phyloP scores from a whole-genome alignment of 2,888 invertebrate genomes.

The Cyaniris semiargus region DNA sequence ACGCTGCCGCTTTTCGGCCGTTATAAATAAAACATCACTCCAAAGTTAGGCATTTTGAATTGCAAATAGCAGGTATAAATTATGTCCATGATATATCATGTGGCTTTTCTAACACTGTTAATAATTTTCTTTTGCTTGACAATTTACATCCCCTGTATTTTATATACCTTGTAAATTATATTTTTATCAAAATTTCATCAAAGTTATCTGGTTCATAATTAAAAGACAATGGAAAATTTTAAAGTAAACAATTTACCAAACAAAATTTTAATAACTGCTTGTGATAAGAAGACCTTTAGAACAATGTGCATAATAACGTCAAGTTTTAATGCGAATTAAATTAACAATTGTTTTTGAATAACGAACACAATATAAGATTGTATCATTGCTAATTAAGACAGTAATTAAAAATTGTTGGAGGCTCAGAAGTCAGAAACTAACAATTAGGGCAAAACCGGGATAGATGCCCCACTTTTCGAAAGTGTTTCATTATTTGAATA shows the following conservation, averaged over 20 bases:
- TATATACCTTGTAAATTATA: background rate
- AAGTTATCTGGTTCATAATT: background rate
- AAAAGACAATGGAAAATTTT: background rate
- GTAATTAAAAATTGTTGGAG: conserved; percentile 75
- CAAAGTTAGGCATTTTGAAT: conserved; percentile 71
- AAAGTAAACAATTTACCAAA: background rate
- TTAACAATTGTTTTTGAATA: conserved; percentile 39
- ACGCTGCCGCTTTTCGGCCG: conserved; percentile 52
- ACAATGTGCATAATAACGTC: conserved; percentile 7
- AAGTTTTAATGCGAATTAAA: conserved; percentile 22
- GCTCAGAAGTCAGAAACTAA: conserved; percentile 62
- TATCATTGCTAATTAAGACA: conserved; percentile 58
- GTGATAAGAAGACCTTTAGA: conserved; percentile 7
- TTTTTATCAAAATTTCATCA: no score
- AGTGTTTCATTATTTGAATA: no score
- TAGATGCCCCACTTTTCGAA: no score
- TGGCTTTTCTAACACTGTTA: conserved; percentile 20
- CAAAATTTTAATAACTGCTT: background rate
- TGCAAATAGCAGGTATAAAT: conserved; percentile 69
- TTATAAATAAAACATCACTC: conserved; percentile 79
- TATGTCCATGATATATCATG: conserved; percentile 48
- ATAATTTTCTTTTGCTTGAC: conserved; percentile 23
- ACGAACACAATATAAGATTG: conserved; percentile 45
- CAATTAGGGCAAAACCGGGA: no score
- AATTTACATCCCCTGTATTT: background rate